These are phyloP conservation scores for Lacerta agilis DNA, from an alignment of 2,797 vertebrate genomes.

Conservation along the genomic window DNA sequence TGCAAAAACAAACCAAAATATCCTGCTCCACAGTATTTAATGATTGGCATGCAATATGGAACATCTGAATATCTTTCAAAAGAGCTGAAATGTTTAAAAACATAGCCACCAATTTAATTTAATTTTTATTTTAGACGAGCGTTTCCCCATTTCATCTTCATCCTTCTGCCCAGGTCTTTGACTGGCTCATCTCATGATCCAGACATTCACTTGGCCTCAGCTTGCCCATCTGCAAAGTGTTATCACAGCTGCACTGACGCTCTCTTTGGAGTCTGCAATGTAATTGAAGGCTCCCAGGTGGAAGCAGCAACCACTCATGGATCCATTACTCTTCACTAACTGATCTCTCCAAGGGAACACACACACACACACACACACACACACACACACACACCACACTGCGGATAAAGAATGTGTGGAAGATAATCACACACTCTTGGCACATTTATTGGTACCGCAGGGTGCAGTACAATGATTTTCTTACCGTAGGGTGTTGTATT, in stretches of 20 bases:
- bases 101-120: neutral
- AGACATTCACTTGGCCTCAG: neutral
- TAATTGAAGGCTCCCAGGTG: slow-evolving; percentile 26
- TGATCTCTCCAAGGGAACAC: slow-evolving; percentile 15
- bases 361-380: neutral
- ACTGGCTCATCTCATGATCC: neutral
- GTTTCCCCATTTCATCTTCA: neutral
- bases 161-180: neutral
- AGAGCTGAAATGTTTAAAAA: neutral
- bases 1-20: neutral
- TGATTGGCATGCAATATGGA: neutral
- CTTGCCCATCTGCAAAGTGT: slow-evolving; percentile 22
- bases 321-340: slow-evolving; percentile 18
- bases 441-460: slow-evolving; percentile 1
- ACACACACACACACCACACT: neutral
- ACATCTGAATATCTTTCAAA: neutral
- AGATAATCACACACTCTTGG: slow-evolving; percentile 8
- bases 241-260: slow-evolving; percentile 25
- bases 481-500: neutral
- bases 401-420: neutral
- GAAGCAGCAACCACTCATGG: slow-evolving; percentile 13
- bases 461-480: neutral
- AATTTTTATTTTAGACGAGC: too few species aligned
- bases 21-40: neutral
- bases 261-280: neutral